Percentiles rank a stretch among this genome's conserved stretches.
Conservation (phyloP, 2,113 vertebrate genomes). For the Myotis brandtii region DNA sequence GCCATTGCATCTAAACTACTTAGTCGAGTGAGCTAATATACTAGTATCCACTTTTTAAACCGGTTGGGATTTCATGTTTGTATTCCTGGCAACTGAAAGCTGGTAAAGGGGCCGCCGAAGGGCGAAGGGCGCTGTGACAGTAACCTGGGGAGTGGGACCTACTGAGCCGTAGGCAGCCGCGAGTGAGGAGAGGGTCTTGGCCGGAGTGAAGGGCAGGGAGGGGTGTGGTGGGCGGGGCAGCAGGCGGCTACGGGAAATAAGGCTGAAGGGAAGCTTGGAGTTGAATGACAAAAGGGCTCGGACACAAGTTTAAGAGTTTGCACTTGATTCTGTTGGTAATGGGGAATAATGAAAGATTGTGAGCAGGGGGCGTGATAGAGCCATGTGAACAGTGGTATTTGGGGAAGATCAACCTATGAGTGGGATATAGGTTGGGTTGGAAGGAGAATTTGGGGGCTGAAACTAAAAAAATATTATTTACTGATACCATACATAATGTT, state of each 20-base stretch:
- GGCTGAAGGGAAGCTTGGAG: not conserved
- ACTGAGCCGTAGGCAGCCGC: not conserved
- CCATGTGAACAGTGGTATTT: not conserved
- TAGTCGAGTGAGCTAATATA: not conserved
- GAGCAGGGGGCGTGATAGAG: not conserved
- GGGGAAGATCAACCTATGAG: not conserved
- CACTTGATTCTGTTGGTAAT: not conserved
- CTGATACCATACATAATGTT: not conserved
- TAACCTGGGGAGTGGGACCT: not conserved
- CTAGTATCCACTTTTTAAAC: not conserved
- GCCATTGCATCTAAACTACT: not conserved
- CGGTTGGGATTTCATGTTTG: slow-evolving; percentile 16
- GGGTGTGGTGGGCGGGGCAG: not conserved
- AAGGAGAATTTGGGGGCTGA: not conserved
- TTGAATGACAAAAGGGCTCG: not conserved
- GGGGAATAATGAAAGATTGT: not conserved
- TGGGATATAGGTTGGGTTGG: not conserved
- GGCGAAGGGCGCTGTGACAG: not conserved
- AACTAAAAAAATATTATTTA: not conserved
- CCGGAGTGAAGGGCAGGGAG: not conserved
- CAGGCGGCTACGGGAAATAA: not conserved
- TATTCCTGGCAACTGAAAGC: not conserved
- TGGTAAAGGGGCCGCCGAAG: not conserved
- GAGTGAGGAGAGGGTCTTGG: not conserved
- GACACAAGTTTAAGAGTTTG: not conserved